These are phyloP conservation scores for Xestia rhomboidea DNA, from an alignment of 2,888 invertebrate genomes.

Conservation along the genomic window DNA sequence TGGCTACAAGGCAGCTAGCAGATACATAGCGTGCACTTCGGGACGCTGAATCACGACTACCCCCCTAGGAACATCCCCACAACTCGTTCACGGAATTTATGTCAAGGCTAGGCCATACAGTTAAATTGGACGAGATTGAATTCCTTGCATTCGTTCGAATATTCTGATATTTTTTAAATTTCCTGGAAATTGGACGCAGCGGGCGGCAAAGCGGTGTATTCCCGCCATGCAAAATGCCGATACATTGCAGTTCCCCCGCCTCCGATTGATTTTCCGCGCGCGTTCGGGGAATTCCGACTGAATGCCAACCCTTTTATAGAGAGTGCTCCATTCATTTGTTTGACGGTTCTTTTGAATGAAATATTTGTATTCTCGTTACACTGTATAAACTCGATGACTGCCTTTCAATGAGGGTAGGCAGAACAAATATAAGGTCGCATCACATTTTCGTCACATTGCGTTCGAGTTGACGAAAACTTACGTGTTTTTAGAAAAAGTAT, in stretches of 20 bases:
- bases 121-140: slow-evolving; percentile 5
- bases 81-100: slow-evolving; percentile 9
- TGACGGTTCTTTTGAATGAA: slow-evolving; percentile 4
- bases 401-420: not conserved
- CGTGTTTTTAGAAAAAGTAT: not conserved
- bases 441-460: not conserved
- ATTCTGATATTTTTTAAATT: slow-evolving; percentile 7
- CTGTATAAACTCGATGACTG: not conserved
- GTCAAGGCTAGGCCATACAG: slow-evolving; percentile 2
- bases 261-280: slow-evolving; percentile 32
- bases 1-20: not conserved
- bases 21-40: not conserved
- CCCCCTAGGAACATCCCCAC: not conserved
- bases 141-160: not conserved
- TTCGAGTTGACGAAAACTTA: not conserved
- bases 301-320: slow-evolving; percentile 33
- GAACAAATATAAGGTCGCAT: too few relatives aligned
- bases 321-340: slow-evolving; percentile 26
- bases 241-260: slow-evolving; percentile 28
- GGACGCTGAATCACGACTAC: not conserved
- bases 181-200: not conserved
- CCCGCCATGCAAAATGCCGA: slow-evolving; percentile 21
- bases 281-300: slow-evolving; percentile 34
- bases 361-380: slow-evolving; percentile 6
- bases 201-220: not conserved